Base-by-base conservation (phyloP, 2,797 vertebrate genomes). In the Cryptoblepharus egeriae region DNA sequence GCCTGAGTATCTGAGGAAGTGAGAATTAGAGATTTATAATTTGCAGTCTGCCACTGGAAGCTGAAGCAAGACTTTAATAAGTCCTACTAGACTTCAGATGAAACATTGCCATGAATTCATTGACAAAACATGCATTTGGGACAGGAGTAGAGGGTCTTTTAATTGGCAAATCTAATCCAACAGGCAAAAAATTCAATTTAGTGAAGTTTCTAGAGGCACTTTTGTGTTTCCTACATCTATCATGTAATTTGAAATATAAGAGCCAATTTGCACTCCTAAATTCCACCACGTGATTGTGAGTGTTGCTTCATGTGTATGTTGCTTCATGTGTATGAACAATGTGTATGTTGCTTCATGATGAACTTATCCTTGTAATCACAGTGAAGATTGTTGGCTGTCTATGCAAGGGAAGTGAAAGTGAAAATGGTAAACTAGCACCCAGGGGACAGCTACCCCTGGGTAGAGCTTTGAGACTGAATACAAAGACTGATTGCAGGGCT, bases 221-320 rank as follows among this genome's bases (percentile, higher is more conserved):
- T 91, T 87, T 87, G 71, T 83, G 30, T 82, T 76, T 57, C 84
- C 3, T 85, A 81, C 84, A 86, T 73, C 35, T 87, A 26, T n/a
- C 24, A 5, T 3, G 12, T 18, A 49, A 9, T 61, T 7, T 68
- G 63, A 73, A 75, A 61, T 84, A 12, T 52, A 16, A 30, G 13
- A 20, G 49, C 42, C 68, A 28, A 30, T 30, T 75, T 61, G 55
- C 10, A 10, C 49, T 32, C 63, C 28, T 32, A 45, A 39, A 60
- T 52, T 52, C 26, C 24, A 24, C 28, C 7, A 30, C 77, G 32
- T 42, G 37, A 58, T 6, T 67, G 74, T 52, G 24, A 5, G 3
- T n/a, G n/a, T n/a, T n/a, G n/a, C n/a, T n/a, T n/a, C n/a, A n/a
- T n/a, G n/a, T n/a, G n/a, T n/a, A n/a, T n/a, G n/a, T n/a, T n/a